phyloP scores from a whole-genome alignment of 2,113 vertebrate genomes.

The Ovis canadensis region DNA sequence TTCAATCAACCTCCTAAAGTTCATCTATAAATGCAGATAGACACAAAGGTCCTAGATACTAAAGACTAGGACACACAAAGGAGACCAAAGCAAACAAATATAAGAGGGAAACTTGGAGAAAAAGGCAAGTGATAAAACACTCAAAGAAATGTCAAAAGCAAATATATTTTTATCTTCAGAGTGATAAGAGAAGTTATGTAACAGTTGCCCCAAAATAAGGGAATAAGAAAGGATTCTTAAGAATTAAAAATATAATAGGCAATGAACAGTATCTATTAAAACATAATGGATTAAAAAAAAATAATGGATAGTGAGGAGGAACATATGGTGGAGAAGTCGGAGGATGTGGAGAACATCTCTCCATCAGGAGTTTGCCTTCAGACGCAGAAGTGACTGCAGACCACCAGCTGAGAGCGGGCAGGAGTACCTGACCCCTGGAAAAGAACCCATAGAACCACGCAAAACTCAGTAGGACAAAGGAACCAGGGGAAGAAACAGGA shows the following conservation, averaged over 20 bases:
- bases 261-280: background rate
- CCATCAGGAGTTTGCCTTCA: background rate
- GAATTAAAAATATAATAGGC: background rate
- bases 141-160: background rate
- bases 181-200: background rate
- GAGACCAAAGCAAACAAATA: background rate
- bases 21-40: background rate
- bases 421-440: background rate
- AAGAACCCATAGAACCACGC: rapidly evolving
- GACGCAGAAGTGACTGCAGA: background rate
- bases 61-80: background rate
- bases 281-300: background rate
- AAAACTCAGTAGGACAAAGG: rapidly evolving
- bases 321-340: background rate
- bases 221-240: background rate
- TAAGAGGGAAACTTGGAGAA: background rate
- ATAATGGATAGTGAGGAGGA: background rate
- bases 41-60: background rate
- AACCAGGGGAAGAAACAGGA: background rate
- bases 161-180: background rate
- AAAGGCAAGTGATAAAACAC: background rate
- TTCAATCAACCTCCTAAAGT: background rate
- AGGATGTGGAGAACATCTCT: background rate
- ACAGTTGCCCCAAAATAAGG: background rate
- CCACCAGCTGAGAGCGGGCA: background rate